Evolutionary conservation across 1,140 invertebrate species (phyloP).

Genomic region (Panulirus ornatus): DNA sequence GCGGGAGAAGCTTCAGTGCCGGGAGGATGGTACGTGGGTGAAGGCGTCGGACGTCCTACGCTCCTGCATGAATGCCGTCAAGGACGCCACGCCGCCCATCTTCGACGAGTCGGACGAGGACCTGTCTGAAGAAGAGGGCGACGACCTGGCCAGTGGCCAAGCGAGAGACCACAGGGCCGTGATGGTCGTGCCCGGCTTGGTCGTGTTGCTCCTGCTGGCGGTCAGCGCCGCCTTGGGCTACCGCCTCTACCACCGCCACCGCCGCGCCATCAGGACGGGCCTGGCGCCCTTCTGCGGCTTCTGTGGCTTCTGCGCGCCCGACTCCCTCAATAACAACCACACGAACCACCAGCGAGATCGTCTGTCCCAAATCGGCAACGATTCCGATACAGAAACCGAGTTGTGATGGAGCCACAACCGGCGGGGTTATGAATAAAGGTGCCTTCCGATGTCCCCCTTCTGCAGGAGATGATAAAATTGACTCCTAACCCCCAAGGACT

Average conservation of each 20-base stretch:
- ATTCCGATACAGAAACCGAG: constrained; percentile 34
- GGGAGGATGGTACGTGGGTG: not conserved
- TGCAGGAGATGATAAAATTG: too few relatives aligned
- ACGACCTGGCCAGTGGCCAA: not conserved
- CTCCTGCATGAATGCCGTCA: not conserved
- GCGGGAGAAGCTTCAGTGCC: not conserved
- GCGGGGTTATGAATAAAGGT: too few relatives aligned
- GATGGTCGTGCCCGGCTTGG: not conserved
- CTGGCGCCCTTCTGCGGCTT: constrained; percentile 4
- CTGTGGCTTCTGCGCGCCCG: not conserved
- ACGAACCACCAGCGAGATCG: not conserved
- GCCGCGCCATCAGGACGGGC: not conserved
- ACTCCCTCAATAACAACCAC: not conserved
- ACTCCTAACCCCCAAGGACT: too few relatives aligned
- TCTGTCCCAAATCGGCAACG: constrained; percentile 21
- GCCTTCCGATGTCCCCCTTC: too few relatives aligned
- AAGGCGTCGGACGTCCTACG: not conserved
- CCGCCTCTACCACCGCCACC: not conserved
- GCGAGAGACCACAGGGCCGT: not conserved
- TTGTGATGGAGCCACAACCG: constrained; percentile 29
- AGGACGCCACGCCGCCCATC: not conserved
- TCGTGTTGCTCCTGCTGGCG: not conserved
- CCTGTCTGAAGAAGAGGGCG: not conserved
- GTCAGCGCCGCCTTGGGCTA: not conserved
- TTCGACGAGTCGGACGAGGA: constrained; percentile 28